Evolutionary conservation across 2,888 invertebrate genomes (phyloP), one percentile per base, ranked within the genome.

Genomic region (Margaritifera margaritifera): DNA sequence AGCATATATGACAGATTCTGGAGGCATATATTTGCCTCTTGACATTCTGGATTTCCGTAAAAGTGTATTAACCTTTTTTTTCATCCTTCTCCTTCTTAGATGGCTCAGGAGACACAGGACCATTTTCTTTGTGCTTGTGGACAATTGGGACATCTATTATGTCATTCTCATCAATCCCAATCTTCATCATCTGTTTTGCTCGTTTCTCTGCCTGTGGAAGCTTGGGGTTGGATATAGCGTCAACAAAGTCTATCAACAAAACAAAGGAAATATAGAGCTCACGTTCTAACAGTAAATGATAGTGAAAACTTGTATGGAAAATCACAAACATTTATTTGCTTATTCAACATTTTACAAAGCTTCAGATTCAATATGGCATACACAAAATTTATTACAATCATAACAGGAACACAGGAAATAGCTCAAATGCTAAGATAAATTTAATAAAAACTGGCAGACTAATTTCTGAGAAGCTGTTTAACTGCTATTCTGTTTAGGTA

Each of bases 101-200:
- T 19, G 75, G 52, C 62, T 71, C 75, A 50, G 67, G 75, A 22
- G 72, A 75, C 22, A 75, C 72, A 63, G 78, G 72, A 42, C 60
- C 64, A 27, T 77, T 74, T 58, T 74, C 77, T 55, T 71, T 71
- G 61, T 42, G 42, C 15, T 42, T 42, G 15, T 42, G 42, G 54
- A 81, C 76, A 20, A 81, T 72, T 2, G 87, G 87, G 20, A 88
- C 86, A 68, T 88, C 88, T 8, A 82, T 82, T 62, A 89, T 88
- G 73, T 89, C 89, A 42, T 80, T 84, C 68, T 87, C 88, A 64
- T 88, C 87, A 80, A 98, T 98, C 72, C 98, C 98, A 93, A 98
- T 94, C 58, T 96, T 96, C 85, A 96, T 95, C 94, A 98, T 96
- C 90, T 97, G 96, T 86, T 96, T 95, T 42, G 94, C 94, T 71